phyloP scores from a whole-genome alignment of 2,113 vertebrate genomes.

The Porphyrio hochstetteri region DNA sequence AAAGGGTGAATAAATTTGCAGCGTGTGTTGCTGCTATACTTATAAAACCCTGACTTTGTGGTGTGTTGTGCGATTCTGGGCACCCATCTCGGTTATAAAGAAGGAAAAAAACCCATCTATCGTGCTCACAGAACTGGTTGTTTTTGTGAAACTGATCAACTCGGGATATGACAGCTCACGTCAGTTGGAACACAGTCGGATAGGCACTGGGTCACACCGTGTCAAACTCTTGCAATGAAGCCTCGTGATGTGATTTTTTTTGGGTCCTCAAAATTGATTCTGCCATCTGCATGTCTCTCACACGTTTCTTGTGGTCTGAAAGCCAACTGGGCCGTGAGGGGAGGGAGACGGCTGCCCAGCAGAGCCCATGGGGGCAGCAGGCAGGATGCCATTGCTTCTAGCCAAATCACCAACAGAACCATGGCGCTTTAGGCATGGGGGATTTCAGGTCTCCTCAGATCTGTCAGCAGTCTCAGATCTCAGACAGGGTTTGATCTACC shows the following conservation, averaged over 20 bases:
- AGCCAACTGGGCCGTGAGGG: background rate
- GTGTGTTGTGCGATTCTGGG: background rate
- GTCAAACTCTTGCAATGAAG: background rate
- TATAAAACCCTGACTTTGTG: background rate
- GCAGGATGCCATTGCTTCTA: constrained; percentile 8
- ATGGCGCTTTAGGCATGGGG: background rate
- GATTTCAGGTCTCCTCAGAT: background rate
- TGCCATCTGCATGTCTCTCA: background rate
- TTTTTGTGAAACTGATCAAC: background rate
- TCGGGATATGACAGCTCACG: background rate
- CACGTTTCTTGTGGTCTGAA: background rate
- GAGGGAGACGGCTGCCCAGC: background rate
- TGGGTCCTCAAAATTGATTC: background rate
- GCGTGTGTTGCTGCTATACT: background rate
- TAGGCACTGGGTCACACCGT: background rate
- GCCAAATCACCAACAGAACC: background rate
- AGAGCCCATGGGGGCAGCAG: background rate
- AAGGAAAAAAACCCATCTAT: background rate
- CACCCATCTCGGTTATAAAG: background rate
- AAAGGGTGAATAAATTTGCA: background rate
- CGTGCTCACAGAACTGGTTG: background rate
- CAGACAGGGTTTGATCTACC: background rate
- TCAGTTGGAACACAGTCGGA: background rate
- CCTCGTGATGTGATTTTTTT: background rate
- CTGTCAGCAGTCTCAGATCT: background rate